Base-by-base conservation (phyloP, 37 sponge, comb jelly and placozoan genomes). In the Haliclona indistincta region DNA sequence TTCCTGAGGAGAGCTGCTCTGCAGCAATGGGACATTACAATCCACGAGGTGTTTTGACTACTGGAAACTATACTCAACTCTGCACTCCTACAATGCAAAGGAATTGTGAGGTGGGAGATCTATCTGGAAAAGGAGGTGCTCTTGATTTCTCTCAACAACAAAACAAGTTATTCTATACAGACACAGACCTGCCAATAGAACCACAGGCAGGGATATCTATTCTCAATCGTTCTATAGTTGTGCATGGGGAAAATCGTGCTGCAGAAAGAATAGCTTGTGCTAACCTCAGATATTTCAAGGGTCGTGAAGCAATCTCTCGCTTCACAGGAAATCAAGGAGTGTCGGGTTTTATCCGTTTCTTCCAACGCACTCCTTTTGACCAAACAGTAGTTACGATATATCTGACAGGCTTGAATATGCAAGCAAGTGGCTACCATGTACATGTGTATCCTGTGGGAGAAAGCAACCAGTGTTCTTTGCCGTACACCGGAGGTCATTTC, bases 71-170 rank as follows among this genome's bases (percentile, higher is more conserved):
- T 54, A 13, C 2, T 17, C 20, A 13, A 3, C 4, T 11, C 26
- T 92, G 88, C 43, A 72, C 35, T 26, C 36, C 43, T 2, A 28
- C 33, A 15, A 82, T 56, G 19, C 84, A 68, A 54, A 45, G 0
- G 2, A 25, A 71, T 2, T 93, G 93, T 77, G 82, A 71, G 54
- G 61, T 88, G 15, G 93, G 93, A 23, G 86, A 93, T 45, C 71
- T 93, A 3, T 71, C 89, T 0, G 75, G 72, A 1, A 92, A 86
- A 56, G 62, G 70, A n/a, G 69, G 68, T 33, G 52, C 60, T 13
- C 56, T 84, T 7, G 22, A 33, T 8, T 83, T 92, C 17, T 29
- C 10, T 23, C 6, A 20, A n/a, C 1, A 37, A 4, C 22, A 22
- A 3, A 15, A 63, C 6, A 64, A 28, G 38, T 67, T 66, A 42